Evolutionary conservation across 2,888 invertebrate genomes (phyloP).

Genomic region (Abrostola triplasia): DNA sequence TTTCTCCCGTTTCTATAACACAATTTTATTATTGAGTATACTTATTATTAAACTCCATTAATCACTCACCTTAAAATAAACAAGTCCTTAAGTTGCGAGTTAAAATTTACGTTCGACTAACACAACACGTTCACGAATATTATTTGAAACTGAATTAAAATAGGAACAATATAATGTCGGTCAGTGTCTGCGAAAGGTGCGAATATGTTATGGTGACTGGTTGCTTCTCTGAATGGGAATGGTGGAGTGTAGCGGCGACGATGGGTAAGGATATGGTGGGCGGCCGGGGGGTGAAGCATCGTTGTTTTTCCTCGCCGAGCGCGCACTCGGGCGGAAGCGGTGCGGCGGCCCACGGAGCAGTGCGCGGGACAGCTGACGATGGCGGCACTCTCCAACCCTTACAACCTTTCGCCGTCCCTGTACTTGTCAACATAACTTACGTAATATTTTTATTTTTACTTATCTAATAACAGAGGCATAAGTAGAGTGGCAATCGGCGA

Average conservation of each 20-base stretch:
- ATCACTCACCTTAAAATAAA: slow-evolving; percentile 26
- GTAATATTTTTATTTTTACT: slow-evolving; percentile 59
- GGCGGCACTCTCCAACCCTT: slow-evolving; percentile 47
- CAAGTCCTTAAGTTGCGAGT: neutral
- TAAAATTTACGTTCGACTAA: slow-evolving; percentile 5
- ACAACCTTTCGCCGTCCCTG: slow-evolving; percentile 50
- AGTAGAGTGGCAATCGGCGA: slow-evolving; percentile 28
- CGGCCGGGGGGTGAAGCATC: slow-evolving; percentile 58
- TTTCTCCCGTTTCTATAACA: too few relatives aligned
- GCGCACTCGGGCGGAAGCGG: slow-evolving; percentile 63
- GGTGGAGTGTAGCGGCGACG: slow-evolving; percentile 57
- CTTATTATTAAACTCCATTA: neutral
- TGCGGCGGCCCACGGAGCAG: slow-evolving; percentile 61
- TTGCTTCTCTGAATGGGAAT: slow-evolving; percentile 55
- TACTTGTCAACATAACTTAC: slow-evolving; percentile 62
- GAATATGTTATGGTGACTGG: slow-evolving; percentile 35
- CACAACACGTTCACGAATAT: slow-evolving; percentile 30
- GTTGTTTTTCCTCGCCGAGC: slow-evolving; percentile 61
- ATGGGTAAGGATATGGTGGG: slow-evolving; percentile 61
- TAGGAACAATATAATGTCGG: neutral
- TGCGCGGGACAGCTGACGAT: slow-evolving; percentile 68
- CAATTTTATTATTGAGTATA: too few relatives aligned
- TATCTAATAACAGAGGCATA: slow-evolving; percentile 16
- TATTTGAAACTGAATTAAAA: neutral
- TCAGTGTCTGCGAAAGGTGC: slow-evolving; percentile 7